Evolutionary conservation across 2,797 vertebrate species (phyloP).

Genomic region (Anguilla obscura): DNA sequence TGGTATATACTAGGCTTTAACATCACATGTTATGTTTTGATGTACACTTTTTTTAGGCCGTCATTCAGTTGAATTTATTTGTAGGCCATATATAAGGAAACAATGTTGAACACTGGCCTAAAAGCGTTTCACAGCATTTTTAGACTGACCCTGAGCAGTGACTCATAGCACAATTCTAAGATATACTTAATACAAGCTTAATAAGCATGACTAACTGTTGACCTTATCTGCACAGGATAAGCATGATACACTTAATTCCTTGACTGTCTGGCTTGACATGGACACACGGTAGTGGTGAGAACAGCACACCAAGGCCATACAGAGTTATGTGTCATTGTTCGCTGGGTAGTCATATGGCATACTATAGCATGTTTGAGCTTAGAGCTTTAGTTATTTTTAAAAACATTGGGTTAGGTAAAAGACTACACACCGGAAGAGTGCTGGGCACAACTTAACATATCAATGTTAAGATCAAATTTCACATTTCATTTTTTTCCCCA

Average conservation of each 20-base stretch:
- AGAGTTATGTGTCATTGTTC: not conserved
- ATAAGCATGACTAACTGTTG: not conserved
- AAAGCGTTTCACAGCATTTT: not conserved
- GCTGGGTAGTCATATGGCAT: not conserved
- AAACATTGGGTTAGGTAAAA: not conserved
- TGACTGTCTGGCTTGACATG: not conserved
- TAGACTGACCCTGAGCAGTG: not conserved
- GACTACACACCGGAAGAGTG: not conserved
- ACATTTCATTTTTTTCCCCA: not conserved
- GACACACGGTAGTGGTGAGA: not conserved
- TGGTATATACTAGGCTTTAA: not conserved
- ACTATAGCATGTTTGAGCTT: not conserved
- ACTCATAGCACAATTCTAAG: not conserved
- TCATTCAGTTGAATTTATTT: not conserved
- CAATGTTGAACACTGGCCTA: not conserved
- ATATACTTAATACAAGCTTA: not conserved
- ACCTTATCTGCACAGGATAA: conserved; percentile 5
- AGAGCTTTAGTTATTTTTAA: not conserved
- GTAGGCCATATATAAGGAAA: not conserved
- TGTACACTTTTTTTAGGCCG: not conserved
- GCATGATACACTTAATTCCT: not conserved
- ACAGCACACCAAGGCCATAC: not conserved
- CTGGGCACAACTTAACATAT: not conserved
- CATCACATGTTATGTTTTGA: not conserved
- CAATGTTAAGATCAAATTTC: not conserved